These are phyloP conservation scores for Cheilosia pagana DNA, from an alignment of 2,888 invertebrate genomes.

Conservation along the genomic window DNA sequence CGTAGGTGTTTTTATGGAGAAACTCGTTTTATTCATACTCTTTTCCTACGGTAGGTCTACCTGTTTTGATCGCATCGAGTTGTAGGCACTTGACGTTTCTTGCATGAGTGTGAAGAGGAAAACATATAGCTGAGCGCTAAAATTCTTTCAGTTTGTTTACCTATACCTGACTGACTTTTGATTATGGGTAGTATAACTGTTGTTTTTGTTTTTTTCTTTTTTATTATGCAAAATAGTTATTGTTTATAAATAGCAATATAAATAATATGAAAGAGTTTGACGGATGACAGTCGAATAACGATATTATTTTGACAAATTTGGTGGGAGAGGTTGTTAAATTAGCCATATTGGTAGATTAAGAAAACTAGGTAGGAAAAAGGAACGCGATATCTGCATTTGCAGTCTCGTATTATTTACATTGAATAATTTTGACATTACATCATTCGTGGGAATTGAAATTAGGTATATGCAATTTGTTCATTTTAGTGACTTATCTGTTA, in stretches of 20 bases:
- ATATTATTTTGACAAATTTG: no score
- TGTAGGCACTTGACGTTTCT: constrained; percentile 45
- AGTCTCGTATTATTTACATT: no score
- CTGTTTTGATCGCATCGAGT: constrained; percentile 47
- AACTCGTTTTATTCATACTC: constrained; percentile 52
- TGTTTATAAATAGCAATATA: background rate
- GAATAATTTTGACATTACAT: no score
- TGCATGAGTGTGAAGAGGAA: constrained; percentile 26
- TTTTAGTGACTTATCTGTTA: no score
- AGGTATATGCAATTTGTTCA: no score
- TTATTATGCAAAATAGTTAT: background rate
- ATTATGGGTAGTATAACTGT: background rate
- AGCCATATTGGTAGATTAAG: no score
- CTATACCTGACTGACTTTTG: constrained; percentile 12
- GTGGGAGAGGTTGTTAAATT: no score
- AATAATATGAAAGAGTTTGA: no score
- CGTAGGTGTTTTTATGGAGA: constrained; percentile 36
- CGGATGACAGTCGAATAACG: no score
- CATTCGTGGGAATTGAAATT: no score
- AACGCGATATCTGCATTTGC: no score
- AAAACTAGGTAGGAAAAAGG: no score
- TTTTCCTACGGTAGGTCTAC: constrained; percentile 29
- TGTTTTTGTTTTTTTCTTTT: background rate
- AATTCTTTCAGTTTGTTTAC: constrained; percentile 31
- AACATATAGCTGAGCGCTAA: constrained; percentile 7